Conservation (phyloP, 2,888 invertebrate species). For the Heliconius erato region DNA sequence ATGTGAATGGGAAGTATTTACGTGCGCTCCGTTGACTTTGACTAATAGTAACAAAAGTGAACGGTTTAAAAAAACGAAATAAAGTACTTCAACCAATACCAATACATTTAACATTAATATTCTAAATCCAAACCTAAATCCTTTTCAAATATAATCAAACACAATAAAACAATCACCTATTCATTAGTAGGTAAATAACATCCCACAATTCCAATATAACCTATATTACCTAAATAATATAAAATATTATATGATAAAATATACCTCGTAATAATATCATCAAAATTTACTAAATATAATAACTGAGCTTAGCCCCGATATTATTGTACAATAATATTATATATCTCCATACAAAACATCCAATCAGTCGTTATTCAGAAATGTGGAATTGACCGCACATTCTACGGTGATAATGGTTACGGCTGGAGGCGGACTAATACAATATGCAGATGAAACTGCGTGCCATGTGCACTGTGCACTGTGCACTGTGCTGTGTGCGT, state of each 20-base stretch:
- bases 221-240: neutral
- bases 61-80: no score
- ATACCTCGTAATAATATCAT: conserved; percentile 20
- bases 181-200: conserved; percentile 2
- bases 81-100: no score
- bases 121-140: neutral
- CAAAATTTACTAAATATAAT: conserved; percentile 7
- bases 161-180: neutral
- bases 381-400: conserved; percentile 4
- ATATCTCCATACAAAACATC: conserved; percentile 30
- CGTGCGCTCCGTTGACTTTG: no score
- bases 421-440: conserved; percentile 14
- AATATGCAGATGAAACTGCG: conserved; percentile 21
- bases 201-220: neutral
- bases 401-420: conserved; percentile 5
- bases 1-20: no score
- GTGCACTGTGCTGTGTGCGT: neutral
- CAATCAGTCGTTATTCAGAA: conserved; percentile 30
- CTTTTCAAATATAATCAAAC: neutral
- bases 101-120: no score
- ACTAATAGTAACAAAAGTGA: no score
- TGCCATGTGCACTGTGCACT: neutral
- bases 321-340: conserved; percentile 27
- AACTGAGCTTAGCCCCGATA: conserved; percentile 2
- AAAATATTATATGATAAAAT: neutral